Percentiles rank a stretch among this genome's conserved stretches.
Conservation (phyloP, 2,888 invertebrate species). For the Ornithoptera priamus region DNA sequence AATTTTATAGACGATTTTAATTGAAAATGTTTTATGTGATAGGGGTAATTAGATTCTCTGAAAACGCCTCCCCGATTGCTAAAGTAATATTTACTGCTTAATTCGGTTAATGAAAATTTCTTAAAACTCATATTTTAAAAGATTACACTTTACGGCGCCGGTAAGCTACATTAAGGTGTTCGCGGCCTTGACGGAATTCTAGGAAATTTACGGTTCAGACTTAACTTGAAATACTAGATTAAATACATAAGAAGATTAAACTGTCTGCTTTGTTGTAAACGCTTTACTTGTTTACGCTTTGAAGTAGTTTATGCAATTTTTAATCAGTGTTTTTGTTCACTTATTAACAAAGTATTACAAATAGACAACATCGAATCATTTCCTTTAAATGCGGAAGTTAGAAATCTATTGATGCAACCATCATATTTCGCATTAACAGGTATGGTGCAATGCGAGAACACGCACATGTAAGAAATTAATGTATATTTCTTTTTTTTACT, state of each 20-base stretch:
- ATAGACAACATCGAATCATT: too few relatives aligned
- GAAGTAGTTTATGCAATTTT: neutral
- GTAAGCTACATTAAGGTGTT: constrained; percentile 10
- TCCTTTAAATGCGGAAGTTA: too few relatives aligned
- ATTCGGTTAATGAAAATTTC: constrained; percentile 32
- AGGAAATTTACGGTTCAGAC: constrained; percentile 21
- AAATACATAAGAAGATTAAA: constrained; percentile 29
- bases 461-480: neutral
- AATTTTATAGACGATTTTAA: neutral
- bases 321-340: neutral
- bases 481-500: neutral
- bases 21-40: constrained; percentile 16
- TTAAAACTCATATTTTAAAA: constrained; percentile 29
- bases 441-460: too few relatives aligned
- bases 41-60: constrained; percentile 28
- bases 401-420: too few relatives aligned
- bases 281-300: neutral
- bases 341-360: too few relatives aligned
- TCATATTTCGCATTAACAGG: too few relatives aligned
- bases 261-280: constrained; percentile 15
- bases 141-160: constrained; percentile 20
- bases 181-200: constrained; percentile 24
- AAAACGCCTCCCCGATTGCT: constrained; percentile 29
- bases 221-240: constrained; percentile 27
- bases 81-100: constrained; percentile 33